These are phyloP conservation scores for Malthinus flaveolus DNA, from an alignment of 2,888 invertebrate genomes.

Conservation along the genomic window DNA sequence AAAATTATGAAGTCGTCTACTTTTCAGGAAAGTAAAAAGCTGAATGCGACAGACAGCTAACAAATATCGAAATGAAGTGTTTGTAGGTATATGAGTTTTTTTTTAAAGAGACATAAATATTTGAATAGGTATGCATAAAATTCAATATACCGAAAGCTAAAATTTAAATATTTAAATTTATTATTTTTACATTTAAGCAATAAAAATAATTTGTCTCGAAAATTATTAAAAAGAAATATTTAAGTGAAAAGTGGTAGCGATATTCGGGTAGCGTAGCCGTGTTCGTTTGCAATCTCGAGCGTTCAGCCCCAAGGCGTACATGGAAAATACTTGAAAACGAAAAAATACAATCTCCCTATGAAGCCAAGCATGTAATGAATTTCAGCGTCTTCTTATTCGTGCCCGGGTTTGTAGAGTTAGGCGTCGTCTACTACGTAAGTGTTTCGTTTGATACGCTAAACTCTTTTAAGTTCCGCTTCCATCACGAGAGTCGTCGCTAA, in stretches of 20 bases:
- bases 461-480: slow-evolving; percentile 22
- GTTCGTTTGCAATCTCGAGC: slow-evolving; percentile 26
- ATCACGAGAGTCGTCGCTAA: slow-evolving; percentile 13
- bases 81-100: no score
- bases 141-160: background rate
- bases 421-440: slow-evolving; percentile 20
- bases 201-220: background rate
- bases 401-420: slow-evolving; percentile 20
- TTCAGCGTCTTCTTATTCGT: slow-evolving; percentile 48
- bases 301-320: slow-evolving; percentile 40
- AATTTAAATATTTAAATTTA: no score
- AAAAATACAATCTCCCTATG: slow-evolving; percentile 54
- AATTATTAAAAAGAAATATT: slow-evolving; percentile 2
- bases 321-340: slow-evolving; percentile 47
- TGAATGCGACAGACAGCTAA: no score
- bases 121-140: no score
- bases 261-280: slow-evolving; percentile 8
- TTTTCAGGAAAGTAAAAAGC: no score
- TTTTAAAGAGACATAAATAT: no score
- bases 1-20: no score
- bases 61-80: no score
- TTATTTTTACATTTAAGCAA: background rate
- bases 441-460: slow-evolving; percentile 24
- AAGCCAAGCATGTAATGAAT: slow-evolving; percentile 55
- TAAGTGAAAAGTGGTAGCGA: slow-evolving; percentile 4